Percentiles rank a stretch among this genome's conserved stretches.
phyloP scores from a whole-genome alignment of 2,888 invertebrate species.

The Athetis lepigone region DNA sequence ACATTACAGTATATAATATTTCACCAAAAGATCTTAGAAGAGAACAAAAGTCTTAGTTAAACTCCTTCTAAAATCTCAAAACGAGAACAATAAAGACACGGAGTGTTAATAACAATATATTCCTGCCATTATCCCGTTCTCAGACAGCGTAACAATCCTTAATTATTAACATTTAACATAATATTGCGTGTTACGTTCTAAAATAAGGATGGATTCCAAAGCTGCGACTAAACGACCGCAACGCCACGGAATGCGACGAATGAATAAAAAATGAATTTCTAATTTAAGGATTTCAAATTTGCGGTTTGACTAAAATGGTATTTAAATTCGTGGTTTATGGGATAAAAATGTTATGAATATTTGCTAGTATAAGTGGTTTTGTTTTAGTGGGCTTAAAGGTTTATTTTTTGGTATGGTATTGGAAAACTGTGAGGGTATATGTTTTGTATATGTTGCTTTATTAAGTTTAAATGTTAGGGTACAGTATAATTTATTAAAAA shows the following conservation, averaged over 20 bases:
- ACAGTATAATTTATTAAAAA: too few species aligned
- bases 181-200: slow-evolving; percentile 51
- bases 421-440: neutral
- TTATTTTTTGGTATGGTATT: neutral
- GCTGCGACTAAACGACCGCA: slow-evolving; percentile 6
- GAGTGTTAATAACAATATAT: slow-evolving; percentile 48
- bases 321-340: neutral
- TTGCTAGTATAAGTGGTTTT: neutral
- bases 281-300: slow-evolving; percentile 7
- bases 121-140: slow-evolving; percentile 51
- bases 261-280: neutral
- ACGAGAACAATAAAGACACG: slow-evolving; percentile 18
- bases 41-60: slow-evolving; percentile 16
- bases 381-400: neutral
- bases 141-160: slow-evolving; percentile 49
- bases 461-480: neutral
- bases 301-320: neutral
- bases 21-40: slow-evolving; percentile 27
- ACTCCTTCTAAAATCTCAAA: slow-evolving; percentile 34
- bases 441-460: neutral
- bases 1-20: slow-evolving; percentile 16
- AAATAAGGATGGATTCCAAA: slow-evolving; percentile 25
- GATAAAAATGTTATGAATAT: neutral
- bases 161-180: slow-evolving; percentile 59
- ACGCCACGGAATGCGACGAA: neutral